Evolutionary conservation across 2,797 vertebrate species (phyloP), one percentile per base, ranked within the genome.

Genomic region (Oophaga sylvatica): DNA sequence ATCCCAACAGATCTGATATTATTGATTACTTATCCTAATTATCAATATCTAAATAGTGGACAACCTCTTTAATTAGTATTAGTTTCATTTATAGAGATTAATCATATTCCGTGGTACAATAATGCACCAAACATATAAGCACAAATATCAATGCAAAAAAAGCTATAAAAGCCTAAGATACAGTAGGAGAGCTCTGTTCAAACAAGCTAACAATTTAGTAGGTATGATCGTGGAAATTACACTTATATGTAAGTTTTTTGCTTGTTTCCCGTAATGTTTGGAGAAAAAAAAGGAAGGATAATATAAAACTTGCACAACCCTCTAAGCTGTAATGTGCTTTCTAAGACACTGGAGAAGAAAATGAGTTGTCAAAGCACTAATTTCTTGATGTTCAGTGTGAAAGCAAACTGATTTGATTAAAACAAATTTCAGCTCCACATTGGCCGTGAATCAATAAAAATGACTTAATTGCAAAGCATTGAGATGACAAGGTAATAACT

Each of bases 401-500:
- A 89, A 85, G 85, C 70, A 73, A 89, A 82, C 68, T 82, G 70
- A 85, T 85, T 71, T 83, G 84, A 89, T 89, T 89, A 86, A 86
- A 88, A 78, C 83, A 89, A 89, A 63, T 78, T 62, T 78, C 77
- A 77, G 70, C 79, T 82, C 68, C 84, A 85, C 41, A 89, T 82
- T 82, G 62, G 70, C 68, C 29, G 48, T 45, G 79, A 86, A 89
- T 89, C 83, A 86, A 89, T 89, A 89, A 81, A 81, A 86, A 89
- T 89, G 83, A 81, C 87, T 89, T 86, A 89, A 86, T 86, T 89
- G 87, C 84, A 78, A 77, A 60, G 87, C 79, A 82, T 71, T 78
- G 87, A 77, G 80, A 85, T 89, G 87, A 89, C 87, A 89, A 86
- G 63, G 83, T 89, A 89, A 89, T 89, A 81, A 89, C 84, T 82